Percentiles rank a stretch among this genome's conserved stretches.
phyloP scores from a whole-genome alignment of 2,888 invertebrate genomes.

The Cheilosia vernalis region DNA sequence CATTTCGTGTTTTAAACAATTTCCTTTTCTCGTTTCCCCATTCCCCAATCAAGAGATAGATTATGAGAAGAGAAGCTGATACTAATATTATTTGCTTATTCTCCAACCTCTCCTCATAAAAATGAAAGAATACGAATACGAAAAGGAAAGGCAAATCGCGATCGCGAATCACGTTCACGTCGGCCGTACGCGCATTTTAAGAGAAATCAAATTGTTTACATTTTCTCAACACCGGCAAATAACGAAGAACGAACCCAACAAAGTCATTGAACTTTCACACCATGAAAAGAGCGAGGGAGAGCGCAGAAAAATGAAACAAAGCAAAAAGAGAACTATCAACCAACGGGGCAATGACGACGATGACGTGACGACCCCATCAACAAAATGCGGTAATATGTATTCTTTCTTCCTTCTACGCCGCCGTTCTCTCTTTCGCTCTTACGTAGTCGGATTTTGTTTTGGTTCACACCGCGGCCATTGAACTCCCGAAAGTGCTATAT shows the following conservation, averaged over 20 bases:
- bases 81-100: neutral
- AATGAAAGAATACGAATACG: too few relatives aligned
- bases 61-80: too few relatives aligned
- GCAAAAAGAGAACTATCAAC: slow-evolving; percentile 23
- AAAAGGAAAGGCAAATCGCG: too few relatives aligned
- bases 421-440: slow-evolving; percentile 18
- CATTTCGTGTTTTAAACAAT: too few relatives aligned
- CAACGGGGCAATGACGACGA: slow-evolving; percentile 21
- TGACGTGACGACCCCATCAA: slow-evolving; percentile 29
- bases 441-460: slow-evolving; percentile 68
- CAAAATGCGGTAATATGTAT: slow-evolving; percentile 46
- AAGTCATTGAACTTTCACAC: slow-evolving; percentile 54
- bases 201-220: slow-evolving; percentile 60
- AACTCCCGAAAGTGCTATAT: slow-evolving; percentile 76
- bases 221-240: slow-evolving; percentile 29
- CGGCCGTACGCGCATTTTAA: slow-evolving; percentile 3
- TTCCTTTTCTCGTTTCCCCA: too few relatives aligned
- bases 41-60: too few relatives aligned
- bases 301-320: slow-evolving; percentile 60
- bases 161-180: too few relatives aligned
- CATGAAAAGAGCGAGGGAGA: slow-evolving; percentile 28
- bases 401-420: slow-evolving; percentile 5
- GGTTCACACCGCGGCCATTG: slow-evolving; percentile 76
- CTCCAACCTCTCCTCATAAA: neutral
- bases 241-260: neutral